Percentiles rank a stretch among this genome's conserved stretches.
Evolutionary conservation across 2,797 vertebrate genomes (phyloP).

Genomic region (Danio kyathit): DNA sequence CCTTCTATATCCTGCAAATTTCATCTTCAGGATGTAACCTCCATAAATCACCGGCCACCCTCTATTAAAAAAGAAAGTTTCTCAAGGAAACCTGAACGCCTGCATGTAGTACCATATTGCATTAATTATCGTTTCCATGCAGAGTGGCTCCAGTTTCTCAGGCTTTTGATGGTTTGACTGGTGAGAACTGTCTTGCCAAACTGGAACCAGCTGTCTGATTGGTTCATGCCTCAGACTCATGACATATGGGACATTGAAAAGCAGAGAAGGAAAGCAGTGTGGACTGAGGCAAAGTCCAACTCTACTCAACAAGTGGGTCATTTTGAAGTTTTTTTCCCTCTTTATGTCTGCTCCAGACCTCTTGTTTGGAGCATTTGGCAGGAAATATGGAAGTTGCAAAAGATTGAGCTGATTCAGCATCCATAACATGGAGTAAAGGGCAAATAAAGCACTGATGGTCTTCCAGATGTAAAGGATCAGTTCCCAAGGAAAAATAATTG

Average conservation of each 20-base stretch:
- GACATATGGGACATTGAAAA: constrained; percentile 21
- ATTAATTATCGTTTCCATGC: constrained; percentile 65
- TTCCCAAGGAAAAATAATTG: too few relatives aligned
- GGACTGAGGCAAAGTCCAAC: constrained; percentile 1
- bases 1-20: neutral
- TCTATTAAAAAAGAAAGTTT: neutral
- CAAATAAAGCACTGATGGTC: neutral
- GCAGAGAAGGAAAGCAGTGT: neutral
- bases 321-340: constrained; percentile 50
- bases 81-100: constrained; percentile 26
- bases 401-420: constrained; percentile 52
- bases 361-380: constrained; percentile 55
- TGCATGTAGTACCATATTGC: constrained; percentile 58
- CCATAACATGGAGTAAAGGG: constrained; percentile 19
- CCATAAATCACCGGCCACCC: constrained; percentile 3
- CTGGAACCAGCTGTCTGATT: constrained; percentile 63
- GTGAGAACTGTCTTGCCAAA: constrained; percentile 60
- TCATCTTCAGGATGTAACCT: neutral
- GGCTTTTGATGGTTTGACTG: constrained; percentile 53
- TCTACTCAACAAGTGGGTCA: constrained; percentile 40
- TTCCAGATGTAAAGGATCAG: neutral
- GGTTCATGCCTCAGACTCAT: constrained; percentile 50
- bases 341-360: constrained; percentile 56
- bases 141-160: constrained; percentile 53
- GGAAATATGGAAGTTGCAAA: constrained; percentile 49